These are phyloP conservation scores for Globodera ellingtonae DNA, from an alignment of 1,140 invertebrate species.

Conservation along the genomic window DNA sequence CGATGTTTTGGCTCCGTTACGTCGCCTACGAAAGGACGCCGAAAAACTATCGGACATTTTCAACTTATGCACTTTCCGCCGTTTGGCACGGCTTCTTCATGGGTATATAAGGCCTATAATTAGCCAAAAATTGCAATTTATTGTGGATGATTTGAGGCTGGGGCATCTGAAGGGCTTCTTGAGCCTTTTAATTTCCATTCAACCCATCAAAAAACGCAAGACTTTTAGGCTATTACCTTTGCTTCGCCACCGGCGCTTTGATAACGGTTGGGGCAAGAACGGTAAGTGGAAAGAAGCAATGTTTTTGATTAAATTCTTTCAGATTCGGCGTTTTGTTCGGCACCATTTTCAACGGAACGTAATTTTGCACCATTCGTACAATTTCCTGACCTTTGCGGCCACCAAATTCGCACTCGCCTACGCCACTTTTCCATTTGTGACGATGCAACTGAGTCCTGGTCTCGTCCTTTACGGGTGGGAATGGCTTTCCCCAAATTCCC, in stretches of 20 bases:
- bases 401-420: slow-evolving; percentile 48
- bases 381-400: slow-evolving; percentile 46
- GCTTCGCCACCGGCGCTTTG: slow-evolving; percentile 83
- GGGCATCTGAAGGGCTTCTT: background rate
- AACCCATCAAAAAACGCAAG: slow-evolving; percentile 2
- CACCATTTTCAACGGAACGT: slow-evolving; percentile 43
- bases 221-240: slow-evolving; percentile 79
- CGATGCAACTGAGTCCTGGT: slow-evolving; percentile 48
- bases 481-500: slow-evolving; percentile 1
- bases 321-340: slow-evolving; percentile 48
- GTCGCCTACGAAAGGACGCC: slow-evolving; percentile 81
- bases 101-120: slow-evolving; percentile 63
- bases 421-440: slow-evolving; percentile 50
- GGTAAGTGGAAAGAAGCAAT: slow-evolving; percentile 67
- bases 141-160: no score
- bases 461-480: slow-evolving; percentile 41
- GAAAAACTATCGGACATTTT: slow-evolving; percentile 69
- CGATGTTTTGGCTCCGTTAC: slow-evolving; percentile 77
- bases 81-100: slow-evolving; percentile 80
- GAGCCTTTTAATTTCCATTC: background rate
- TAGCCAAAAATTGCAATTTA: background rate
- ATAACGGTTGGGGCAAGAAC: slow-evolving; percentile 81
- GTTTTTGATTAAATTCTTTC: background rate
- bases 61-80: slow-evolving; percentile 85
- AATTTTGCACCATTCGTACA: slow-evolving; percentile 32